Percentiles rank a stretch among this genome's conserved stretches.
phyloP scores from a whole-genome alignment of 1,140 invertebrate genomes.

The Tetramorium simillimum region DNA sequence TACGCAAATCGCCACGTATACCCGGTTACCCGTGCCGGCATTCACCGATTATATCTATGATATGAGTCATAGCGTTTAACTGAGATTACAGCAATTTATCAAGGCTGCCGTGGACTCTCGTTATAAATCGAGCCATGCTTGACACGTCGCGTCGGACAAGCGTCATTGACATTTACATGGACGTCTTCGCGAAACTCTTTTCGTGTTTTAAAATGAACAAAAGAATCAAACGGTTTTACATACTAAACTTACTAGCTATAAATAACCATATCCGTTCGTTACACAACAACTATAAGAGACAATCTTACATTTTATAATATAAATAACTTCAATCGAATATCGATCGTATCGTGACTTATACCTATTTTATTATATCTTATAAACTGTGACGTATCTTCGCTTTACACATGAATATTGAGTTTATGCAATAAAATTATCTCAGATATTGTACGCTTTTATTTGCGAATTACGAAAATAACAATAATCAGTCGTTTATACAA shows the following conservation, averaged over 20 bases:
- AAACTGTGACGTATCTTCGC: background rate
- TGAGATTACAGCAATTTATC: conserved; percentile 68
- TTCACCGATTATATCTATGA: conserved; percentile 48
- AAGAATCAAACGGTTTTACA: background rate
- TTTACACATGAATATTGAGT: background rate
- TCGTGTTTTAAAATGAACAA: conserved; percentile 10
- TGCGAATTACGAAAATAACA: background rate
- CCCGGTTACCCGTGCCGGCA: background rate
- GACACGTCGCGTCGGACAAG: background rate
- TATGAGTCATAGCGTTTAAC: conserved; percentile 66
- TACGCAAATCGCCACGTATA: background rate
- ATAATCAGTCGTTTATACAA: background rate
- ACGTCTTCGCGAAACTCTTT: background rate
- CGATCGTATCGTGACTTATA: background rate
- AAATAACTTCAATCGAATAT: background rate
- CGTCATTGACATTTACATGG: conserved; percentile 1
- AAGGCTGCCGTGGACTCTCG: conserved; percentile 22
- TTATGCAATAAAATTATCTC: conserved; percentile 4
- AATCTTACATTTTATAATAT: background rate
- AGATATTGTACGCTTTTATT: background rate
- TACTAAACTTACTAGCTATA: background rate
- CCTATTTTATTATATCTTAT: background rate
- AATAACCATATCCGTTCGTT: background rate
- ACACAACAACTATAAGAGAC: background rate
- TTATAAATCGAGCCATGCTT: conserved; percentile 37